A percentile compares a stretch with the other conserved stretches of the same genome.
Conservation (phyloP, 2,797 vertebrate species). For the Selene dorsalis region DNA sequence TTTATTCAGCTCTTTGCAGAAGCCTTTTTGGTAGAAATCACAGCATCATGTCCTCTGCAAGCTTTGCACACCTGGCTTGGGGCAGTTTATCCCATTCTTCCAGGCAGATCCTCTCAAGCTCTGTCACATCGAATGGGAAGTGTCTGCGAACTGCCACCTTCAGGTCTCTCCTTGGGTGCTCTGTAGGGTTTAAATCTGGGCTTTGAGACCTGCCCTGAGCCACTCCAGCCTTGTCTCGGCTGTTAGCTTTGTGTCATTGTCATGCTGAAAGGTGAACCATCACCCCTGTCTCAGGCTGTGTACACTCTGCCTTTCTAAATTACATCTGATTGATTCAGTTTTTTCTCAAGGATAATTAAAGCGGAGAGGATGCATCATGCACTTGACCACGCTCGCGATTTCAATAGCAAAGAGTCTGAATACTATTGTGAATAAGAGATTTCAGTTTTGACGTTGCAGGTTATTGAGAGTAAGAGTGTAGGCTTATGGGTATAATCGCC, state of each 20-base stretch:
- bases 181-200: neutral
- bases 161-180: neutral
- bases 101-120: neutral
- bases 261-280: too few relatives aligned
- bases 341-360: neutral
- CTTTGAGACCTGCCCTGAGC: neutral
- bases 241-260: neutral
- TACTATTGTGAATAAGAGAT: neutral
- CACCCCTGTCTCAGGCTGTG: too few relatives aligned
- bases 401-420: neutral
- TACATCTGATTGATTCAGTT: neutral
- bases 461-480: too few relatives aligned
- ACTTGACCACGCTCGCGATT: neutral
- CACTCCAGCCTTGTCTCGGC: neutral
- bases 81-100: neutral
- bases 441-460: neutral
- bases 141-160: neutral
- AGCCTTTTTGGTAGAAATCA: neutral
- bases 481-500: neutral
- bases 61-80: constrained; percentile 4
- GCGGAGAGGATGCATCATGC: neutral
- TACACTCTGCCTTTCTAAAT: neutral
- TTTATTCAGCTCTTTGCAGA: neutral
- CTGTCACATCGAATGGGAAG: neutral
- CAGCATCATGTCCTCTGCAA: neutral